Evolutionary conservation across 2,888 invertebrate species (phyloP), one percentile per base, ranked within the genome.

Genomic region (Catonia carolina): DNA sequence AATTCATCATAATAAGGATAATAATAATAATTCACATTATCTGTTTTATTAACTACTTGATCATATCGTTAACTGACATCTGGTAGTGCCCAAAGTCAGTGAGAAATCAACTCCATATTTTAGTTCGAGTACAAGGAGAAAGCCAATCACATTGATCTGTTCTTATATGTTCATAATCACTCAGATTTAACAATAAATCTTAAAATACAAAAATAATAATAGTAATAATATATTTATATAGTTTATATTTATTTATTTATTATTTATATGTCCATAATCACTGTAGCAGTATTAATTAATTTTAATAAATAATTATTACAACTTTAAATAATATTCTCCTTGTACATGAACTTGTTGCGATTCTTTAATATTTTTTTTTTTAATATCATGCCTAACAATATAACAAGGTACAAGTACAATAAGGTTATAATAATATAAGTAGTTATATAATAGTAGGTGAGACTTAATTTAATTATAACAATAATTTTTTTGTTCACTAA

Each of bases 381-480:
- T 63, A 63, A 55, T 54, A 57, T 61, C 62, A 58, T 60, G 70
- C 71, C 70, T 73, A 73, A 73, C 72, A 67, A 65, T 67, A 65
- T 67, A 67, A 67, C 65, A 67, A 67, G 66, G 67, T 66, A 68
- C 66, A 65, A 53, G 61, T 64, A 63, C 63, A 62, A 59, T 62
- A 61, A 54, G 63, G 61, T 62, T 64, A 64, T 64, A 45, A 23
- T 45, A 65, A 62, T 63, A 66, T 62, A 65, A 64, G 63, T 66
- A 66, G 70, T n/a, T n/a, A n/a, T n/a, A n/a, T n/a, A n/a, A n/a
- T 70, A 68, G 73, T 74, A 75, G 73, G 64, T 75, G 74, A 74
- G 74, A 75, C 75, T 75, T 75, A 75, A 75, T n/a, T n/a, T n/a
- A n/a, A 74, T 75, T 75, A 75, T 75, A 75, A 74, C 73, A 74